These are phyloP conservation scores for Drosophila obscura DNA, from an alignment of 1,140 invertebrate genomes.

Conservation along the genomic window DNA sequence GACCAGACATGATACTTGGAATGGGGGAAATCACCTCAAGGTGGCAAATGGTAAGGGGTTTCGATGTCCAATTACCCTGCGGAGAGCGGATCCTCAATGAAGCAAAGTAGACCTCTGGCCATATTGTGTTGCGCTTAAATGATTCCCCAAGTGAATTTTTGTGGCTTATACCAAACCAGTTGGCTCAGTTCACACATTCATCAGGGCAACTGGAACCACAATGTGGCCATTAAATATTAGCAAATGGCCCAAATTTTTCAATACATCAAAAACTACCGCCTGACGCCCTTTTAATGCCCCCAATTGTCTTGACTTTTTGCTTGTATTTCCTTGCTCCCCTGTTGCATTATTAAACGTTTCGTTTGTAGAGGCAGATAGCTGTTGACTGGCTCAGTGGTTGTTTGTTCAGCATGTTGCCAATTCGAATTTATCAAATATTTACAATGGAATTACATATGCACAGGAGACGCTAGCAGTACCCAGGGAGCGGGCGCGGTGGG, in stretches of 20 bases:
- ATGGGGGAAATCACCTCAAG: too few species aligned
- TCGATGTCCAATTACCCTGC: slow-evolving; percentile 53
- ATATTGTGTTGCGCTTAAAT: slow-evolving; percentile 10
- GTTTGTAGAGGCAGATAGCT: too few species aligned
- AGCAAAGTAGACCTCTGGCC: not conserved
- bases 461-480: too few species aligned
- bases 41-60: not conserved
- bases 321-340: too few species aligned
- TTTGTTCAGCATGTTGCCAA: slow-evolving; percentile 14
- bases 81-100: not conserved
- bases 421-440: slow-evolving; percentile 27
- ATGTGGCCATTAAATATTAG: slow-evolving; percentile 37
- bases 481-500: too few species aligned
- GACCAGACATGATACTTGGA: too few species aligned
- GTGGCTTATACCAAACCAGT: slow-evolving; percentile 22
- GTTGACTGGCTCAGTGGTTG: not conserved
- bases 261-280: slow-evolving; percentile 6
- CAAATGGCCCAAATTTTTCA: slow-evolving; percentile 15
- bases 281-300: slow-evolving; percentile 10
- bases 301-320: slow-evolving; percentile 11
- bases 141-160: slow-evolving; percentile 7
- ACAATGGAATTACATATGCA: slow-evolving; percentile 4
- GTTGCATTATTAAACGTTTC: slow-evolving; percentile 47
- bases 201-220: not conserved
- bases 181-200: slow-evolving; percentile 50